phyloP scores from a whole-genome alignment of 2,797 vertebrate genomes.

The Esox lucius region DNA sequence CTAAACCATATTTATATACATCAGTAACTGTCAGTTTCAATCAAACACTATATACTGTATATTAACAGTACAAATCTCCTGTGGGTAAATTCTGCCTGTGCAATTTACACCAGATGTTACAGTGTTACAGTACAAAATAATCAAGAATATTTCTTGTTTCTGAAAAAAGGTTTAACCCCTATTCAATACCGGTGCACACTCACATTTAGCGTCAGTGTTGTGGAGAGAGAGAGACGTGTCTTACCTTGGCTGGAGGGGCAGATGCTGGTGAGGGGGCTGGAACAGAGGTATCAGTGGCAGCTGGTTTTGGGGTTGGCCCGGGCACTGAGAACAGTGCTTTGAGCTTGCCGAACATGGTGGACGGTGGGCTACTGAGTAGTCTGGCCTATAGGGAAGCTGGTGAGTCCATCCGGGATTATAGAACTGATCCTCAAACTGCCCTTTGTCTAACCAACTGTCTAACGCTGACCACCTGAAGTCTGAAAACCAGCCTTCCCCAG shows the following conservation, averaged over 20 bases:
- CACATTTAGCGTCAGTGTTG: not conserved
- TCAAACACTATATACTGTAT: too few species aligned
- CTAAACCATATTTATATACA: not conserved
- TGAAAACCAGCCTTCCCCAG: constrained; percentile 28
- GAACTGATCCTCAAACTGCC: constrained; percentile 17
- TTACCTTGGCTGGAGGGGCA: not conserved
- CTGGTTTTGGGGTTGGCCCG: constrained; percentile 27
- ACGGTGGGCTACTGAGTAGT: constrained; percentile 35
- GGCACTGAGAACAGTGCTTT: constrained; percentile 51
- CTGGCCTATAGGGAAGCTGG: not conserved
- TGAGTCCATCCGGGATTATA: constrained; percentile 4
- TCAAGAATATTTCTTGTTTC: too few species aligned
- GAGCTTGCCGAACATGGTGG: constrained; percentile 66
- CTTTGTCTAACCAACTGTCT: constrained; percentile 5
- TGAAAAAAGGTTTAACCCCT: not conserved
- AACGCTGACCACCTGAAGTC: not conserved
- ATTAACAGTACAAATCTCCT: too few species aligned
- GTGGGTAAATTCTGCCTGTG: too few species aligned
- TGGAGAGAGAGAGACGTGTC: not conserved
- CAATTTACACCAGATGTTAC: too few species aligned
- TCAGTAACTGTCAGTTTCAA: not conserved
- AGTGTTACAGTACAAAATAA: too few species aligned
- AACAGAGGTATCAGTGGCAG: not conserved
- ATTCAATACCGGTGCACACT: not conserved
- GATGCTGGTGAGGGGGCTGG: not conserved